Percentiles rank a stretch among this genome's conserved stretches.
These are phyloP conservation scores for Ericerus pela DNA, from an alignment of 1,140 invertebrate genomes.

Conservation along the genomic window DNA sequence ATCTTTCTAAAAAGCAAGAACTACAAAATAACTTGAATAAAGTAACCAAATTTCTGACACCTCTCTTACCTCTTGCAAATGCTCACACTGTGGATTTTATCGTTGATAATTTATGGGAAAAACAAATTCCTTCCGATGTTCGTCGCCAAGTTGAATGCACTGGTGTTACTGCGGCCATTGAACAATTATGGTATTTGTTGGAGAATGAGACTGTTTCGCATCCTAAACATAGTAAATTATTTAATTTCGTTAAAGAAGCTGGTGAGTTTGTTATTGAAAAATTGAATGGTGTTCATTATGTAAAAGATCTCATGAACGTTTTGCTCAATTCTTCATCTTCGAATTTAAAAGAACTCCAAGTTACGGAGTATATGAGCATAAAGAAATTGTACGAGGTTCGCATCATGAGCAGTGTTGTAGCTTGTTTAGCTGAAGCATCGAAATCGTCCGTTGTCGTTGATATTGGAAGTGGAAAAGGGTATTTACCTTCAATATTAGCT, in stretches of 20 bases:
- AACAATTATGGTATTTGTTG: no score
- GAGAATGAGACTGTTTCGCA: no score
- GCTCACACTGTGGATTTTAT: conserved; percentile 69
- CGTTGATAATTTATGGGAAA: conserved; percentile 49
- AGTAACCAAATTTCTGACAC: conserved; percentile 39
- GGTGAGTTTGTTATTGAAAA: no score
- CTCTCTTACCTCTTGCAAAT: conserved; percentile 45
- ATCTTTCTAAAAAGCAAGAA: conserved; percentile 9
- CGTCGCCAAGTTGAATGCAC: conserved; percentile 33
- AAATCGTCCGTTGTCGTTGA: conserved; percentile 46
- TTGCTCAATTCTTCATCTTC: no score
- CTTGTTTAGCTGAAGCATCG: conserved; percentile 27
- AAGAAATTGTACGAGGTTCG: conserved; percentile 76
- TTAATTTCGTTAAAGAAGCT: not conserved
- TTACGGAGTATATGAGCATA: conserved; percentile 33
- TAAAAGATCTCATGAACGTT: no score
- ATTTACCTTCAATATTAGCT: conserved; percentile 56
- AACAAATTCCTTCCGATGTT: conserved; percentile 38
- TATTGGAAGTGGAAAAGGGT: conserved; percentile 73
- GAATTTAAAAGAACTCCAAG: no score
- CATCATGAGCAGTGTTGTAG: conserved; percentile 38
- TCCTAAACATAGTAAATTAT: no score
- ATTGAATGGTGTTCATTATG: no score
- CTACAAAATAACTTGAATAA: conserved; percentile 34
- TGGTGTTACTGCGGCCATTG: no score